Percentiles rank a stretch among this genome's conserved stretches.
Evolutionary conservation across 1,140 invertebrate genomes (phyloP).

Genomic region (Temnothorax nylanderi): DNA sequence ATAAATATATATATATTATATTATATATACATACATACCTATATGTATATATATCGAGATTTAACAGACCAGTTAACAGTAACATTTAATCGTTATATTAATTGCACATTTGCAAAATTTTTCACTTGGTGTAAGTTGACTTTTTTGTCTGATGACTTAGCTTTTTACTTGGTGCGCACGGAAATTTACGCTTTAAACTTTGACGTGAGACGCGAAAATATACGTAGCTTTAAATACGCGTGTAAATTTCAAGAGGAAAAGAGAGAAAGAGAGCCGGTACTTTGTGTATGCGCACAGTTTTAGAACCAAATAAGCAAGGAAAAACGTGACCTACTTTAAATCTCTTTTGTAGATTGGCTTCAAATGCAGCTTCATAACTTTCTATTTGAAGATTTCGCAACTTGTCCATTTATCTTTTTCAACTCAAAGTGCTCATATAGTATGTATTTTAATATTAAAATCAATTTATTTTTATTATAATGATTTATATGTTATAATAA

Average conservation of each 20-base stretch:
- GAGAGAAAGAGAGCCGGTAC: background rate
- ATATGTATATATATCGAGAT: background rate
- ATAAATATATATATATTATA: too few species aligned
- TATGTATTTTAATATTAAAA: background rate
- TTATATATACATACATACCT: too few species aligned
- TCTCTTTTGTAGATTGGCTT: constrained; percentile 34
- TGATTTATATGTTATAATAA: background rate
- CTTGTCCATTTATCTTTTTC: background rate
- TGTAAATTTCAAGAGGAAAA: constrained; percentile 34
- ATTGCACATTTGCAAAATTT: background rate
- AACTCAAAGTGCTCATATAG: background rate
- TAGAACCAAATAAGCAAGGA: constrained; percentile 48
- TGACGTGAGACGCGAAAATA: constrained; percentile 19
- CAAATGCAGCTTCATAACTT: constrained; percentile 36
- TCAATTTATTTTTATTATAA: background rate
- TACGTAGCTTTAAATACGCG: constrained; percentile 42
- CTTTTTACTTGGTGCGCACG: background rate
- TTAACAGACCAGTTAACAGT: background rate
- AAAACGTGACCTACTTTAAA: constrained; percentile 44
- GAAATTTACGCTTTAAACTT: constrained; percentile 39
- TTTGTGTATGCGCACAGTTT: constrained; percentile 21
- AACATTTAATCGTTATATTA: constrained; percentile 10
- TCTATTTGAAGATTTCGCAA: constrained; percentile 19
- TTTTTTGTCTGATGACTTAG: background rate
- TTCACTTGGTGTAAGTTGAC: background rate